Evolutionary conservation across 2,113 vertebrate genomes (phyloP), one percentile per base, ranked within the genome.

Genomic region (Cygnus atratus): DNA sequence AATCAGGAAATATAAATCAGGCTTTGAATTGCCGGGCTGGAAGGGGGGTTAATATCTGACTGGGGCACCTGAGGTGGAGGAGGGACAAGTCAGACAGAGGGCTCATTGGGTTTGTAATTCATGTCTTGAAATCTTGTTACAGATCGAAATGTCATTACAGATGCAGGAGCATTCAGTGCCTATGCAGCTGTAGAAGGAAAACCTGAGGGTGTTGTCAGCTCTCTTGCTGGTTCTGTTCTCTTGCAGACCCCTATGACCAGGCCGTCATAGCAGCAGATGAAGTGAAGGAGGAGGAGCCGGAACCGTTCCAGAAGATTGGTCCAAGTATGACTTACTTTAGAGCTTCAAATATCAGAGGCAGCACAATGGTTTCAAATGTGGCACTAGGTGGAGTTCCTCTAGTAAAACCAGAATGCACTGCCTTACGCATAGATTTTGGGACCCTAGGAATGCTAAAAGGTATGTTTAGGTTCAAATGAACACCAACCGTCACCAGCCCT

Each of bases 251-350:
- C 37, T 99, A 99, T 17, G 99, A 99, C 96, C 99, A 99, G 95
- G 98, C 99, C 2, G 98, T 99, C 58, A 97, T 99, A 65, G 98
- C 99, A 15, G 97, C 99, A 25, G 99, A 99, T 6, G 98, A 99
- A 91, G 98, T 99, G 95, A 99, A 99, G 97, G 99, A 99, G 93
- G 99, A 99, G 95, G 98, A 99, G 86, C 98, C 98, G 0, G 99
- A 99, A 68, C 98, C 99, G 2, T 99, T 98, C 97, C 99, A 99
- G 98, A 99, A 99, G 98, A 99, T 99, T 41, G 99, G 99, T 98
- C 99, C 99, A 98, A 99, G 99, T 99, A 99, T 98, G 99, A 96
- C 84, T 90, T 93, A 62, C 25, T 86, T 10, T 5, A 22, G 72
- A 90, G 44, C 48, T 59, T 91, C 22, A n/a, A 31, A 71, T 4